These are phyloP conservation scores for Sinocyclocheilus anshuiensis DNA, from an alignment of 2,113 vertebrate genomes.

Conservation along the genomic window DNA sequence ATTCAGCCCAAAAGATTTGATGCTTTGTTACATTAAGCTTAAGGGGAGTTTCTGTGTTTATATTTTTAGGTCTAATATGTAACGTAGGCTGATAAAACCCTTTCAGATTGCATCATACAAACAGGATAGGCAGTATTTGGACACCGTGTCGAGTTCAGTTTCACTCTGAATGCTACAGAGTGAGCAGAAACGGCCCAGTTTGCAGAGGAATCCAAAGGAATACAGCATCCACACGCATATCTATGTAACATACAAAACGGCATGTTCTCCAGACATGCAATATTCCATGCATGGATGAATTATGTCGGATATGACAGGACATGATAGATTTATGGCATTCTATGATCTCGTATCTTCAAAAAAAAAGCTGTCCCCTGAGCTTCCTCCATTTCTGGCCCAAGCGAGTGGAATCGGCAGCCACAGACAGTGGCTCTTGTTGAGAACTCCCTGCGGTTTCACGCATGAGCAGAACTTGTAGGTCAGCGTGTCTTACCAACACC, in stretches of 20 bases:
- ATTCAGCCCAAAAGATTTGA: conserved; percentile 5
- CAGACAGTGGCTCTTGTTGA: conserved; percentile 36
- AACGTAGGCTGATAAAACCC: background rate
- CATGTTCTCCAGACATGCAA: background rate
- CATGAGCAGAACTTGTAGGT: conserved; percentile 34
- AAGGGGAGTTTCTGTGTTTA: background rate
- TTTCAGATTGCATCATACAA: background rate
- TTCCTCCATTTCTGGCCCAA: conserved; percentile 3
- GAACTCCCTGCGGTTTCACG: conserved; percentile 36
- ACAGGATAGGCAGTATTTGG: background rate
- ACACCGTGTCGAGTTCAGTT: background rate
- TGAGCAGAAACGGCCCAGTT: background rate
- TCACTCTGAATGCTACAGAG: background rate
- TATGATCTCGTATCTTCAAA: conserved; percentile 17
- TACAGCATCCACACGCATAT: background rate
- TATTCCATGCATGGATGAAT: background rate
- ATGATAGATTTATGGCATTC: conserved; percentile 22
- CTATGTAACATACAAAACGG: background rate
- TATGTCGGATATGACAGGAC: background rate
- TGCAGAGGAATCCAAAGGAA: no score
- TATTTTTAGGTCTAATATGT: conserved; percentile 12
- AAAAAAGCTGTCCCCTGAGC: conserved; percentile 26
- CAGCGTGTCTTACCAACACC: conserved; percentile 27
- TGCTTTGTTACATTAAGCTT: conserved; percentile 16
- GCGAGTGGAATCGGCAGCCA: background rate